Evolutionary conservation across 2,888 invertebrate genomes (phyloP).

Genomic region (Microdon myrmicae): DNA sequence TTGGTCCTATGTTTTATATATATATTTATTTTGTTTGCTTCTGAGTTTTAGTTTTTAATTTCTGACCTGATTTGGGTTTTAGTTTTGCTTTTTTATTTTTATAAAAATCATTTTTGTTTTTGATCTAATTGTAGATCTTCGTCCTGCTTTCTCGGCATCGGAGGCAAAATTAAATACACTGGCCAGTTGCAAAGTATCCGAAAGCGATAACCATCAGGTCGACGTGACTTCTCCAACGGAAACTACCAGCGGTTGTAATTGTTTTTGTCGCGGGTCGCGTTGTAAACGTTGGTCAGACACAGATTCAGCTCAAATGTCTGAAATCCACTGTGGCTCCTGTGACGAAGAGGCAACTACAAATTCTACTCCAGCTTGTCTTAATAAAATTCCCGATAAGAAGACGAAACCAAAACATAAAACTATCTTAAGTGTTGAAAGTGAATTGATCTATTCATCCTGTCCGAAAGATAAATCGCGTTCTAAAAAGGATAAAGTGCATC

Average conservation of each 20-base stretch:
- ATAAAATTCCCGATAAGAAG: slow-evolving; percentile 64
- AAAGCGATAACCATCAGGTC: slow-evolving; percentile 52
- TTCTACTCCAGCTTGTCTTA: slow-evolving; percentile 69
- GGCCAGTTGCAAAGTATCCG: slow-evolving; percentile 28
- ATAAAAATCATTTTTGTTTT: slow-evolving; percentile 54
- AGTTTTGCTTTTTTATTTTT: slow-evolving; percentile 31
- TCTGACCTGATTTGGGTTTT: slow-evolving; percentile 8
- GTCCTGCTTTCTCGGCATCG: slow-evolving; percentile 68
- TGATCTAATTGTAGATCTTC: slow-evolving; percentile 67
- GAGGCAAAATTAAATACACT: slow-evolving; percentile 62
- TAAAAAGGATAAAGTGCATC: slow-evolving; percentile 44
- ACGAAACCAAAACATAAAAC: slow-evolving; percentile 61
- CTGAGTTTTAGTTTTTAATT: no score
- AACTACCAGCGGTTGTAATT: slow-evolving; percentile 65
- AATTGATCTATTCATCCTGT: slow-evolving; percentile 59
- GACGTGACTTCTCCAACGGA: slow-evolving; percentile 48
- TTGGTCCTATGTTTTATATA: no score
- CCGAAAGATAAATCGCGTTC: slow-evolving; percentile 46
- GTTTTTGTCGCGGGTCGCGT: slow-evolving; percentile 62
- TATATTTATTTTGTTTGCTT: no score
- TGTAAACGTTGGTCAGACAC: slow-evolving; percentile 61
- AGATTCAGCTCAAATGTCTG: slow-evolving; percentile 70
- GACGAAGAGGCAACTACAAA: slow-evolving; percentile 61
- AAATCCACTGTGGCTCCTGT: slow-evolving; percentile 70
- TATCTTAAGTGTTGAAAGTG: slow-evolving; percentile 65